These are phyloP conservation scores for Melanitta fusca DNA, from an alignment of 2,797 vertebrate genomes.

Conservation along the genomic window DNA sequence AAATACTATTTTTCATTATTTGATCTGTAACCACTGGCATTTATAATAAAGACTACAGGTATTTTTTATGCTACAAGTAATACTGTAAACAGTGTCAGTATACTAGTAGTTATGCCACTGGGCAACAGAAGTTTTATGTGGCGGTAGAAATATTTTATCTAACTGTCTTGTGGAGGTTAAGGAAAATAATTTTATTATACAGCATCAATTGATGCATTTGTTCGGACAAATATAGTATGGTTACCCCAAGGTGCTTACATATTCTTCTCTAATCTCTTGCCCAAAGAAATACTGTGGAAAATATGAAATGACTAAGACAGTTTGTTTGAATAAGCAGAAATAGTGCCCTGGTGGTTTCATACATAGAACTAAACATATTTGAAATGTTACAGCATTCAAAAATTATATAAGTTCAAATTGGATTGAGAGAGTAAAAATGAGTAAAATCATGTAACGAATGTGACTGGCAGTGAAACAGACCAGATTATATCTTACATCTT, in stretches of 20 bases:
- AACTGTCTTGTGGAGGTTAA: not conserved
- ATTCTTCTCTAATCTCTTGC: not conserved
- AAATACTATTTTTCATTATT: not conserved
- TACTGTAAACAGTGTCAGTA: not conserved
- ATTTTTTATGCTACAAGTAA: not conserved
- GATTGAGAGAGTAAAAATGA: not conserved
- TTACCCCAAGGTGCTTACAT: not conserved
- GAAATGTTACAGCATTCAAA: not conserved
- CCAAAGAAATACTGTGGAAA: not conserved
- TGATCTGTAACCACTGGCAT: not conserved
- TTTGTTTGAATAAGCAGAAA: not conserved
- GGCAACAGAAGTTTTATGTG: not conserved
- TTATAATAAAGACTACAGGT: not conserved
- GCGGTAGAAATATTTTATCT: not conserved
- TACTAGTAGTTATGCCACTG: not conserved
- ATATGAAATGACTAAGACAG: not conserved
- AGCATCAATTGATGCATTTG: conserved; percentile 4
- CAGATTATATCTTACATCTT: not conserved
- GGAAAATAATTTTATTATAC: not conserved
- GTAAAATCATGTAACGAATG: not conserved
- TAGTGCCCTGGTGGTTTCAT: not conserved
- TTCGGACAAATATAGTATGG: not conserved
- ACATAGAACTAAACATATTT: not conserved
- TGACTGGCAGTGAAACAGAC: not conserved
- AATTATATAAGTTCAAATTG: not conserved